Conservation (phyloP, 2,113 vertebrate species). For the Bubo blakistoni region DNA sequence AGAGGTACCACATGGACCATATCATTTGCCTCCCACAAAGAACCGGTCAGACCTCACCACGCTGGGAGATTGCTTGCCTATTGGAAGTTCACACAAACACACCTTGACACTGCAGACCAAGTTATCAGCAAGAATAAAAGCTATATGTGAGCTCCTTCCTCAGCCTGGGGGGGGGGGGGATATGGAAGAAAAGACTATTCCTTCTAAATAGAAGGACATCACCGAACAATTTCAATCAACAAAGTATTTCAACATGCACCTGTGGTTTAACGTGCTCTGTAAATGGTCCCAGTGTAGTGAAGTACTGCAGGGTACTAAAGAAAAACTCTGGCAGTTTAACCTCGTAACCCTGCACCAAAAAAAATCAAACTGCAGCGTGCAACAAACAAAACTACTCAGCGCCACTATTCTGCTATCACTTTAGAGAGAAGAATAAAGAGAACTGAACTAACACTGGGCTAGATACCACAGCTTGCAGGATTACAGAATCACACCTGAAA, state of each 20-base stretch:
- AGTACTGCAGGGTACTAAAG: background rate
- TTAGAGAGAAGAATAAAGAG: background rate
- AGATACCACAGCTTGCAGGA: background rate
- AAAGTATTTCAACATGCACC: background rate
- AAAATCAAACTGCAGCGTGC: background rate
- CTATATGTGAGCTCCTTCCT: background rate
- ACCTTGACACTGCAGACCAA: background rate
- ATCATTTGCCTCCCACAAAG: background rate
- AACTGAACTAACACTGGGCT: background rate
- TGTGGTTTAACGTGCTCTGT: background rate
- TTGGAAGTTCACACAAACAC: background rate
- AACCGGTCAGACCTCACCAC: background rate
- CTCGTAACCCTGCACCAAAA: background rate
- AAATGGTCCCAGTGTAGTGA: fast-evolving
- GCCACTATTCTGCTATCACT: background rate
- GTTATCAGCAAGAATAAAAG: background rate
- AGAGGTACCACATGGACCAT: background rate
- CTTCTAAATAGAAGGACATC: background rate
- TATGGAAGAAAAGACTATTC: background rate
- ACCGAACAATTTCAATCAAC: background rate
- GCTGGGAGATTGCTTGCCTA: background rate
- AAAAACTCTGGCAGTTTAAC: background rate
- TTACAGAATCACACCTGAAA: background rate
- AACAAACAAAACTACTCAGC: background rate
- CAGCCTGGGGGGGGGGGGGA: background rate